Base-by-base conservation (phyloP, 2,113 vertebrate genomes). In the Nematolebias whitei region DNA sequence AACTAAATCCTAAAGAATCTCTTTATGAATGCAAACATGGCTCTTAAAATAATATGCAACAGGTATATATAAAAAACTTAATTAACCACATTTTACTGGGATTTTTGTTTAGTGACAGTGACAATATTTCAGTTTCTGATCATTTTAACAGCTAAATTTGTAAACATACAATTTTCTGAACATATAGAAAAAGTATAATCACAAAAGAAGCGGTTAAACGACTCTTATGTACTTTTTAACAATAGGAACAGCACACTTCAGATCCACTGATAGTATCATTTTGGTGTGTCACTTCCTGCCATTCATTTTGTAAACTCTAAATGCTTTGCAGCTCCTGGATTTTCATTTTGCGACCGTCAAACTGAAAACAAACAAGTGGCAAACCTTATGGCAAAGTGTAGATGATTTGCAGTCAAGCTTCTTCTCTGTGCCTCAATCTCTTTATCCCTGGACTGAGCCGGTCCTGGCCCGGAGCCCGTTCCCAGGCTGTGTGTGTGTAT, bases 401-500 rank as follows among this genome's bases (percentile, higher is more conserved):
- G 61, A 72, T 55, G 68, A 41, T 81, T 79, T 80, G 64, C 59
- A 81, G 83, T 78, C 78, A 74, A 87, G 85, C 74, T 78, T 86
- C 76, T 83, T 84, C 76, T 85, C 78, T 79, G 54, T 77, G 78
- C 55, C 67, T 82, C 73, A 85, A 81, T 86, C 71, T 76, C 79
- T 83, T 87, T 82, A 88, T 86, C 82, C 86, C 71, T 82, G 78
- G 73, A 76, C 78, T 79, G 82, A 85, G 74, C 74, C 76, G 69
- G 67, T 24, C 54, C 82, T 87, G 85, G 87, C 76, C 71, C 64
- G 16, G 32, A 61, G 81, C 87, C 80, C 45, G 41, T 80, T 86
- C 87, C 75, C 85, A 80, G 89, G 60, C 84, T 74, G 76, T 85
- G 85, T 77, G 86, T 84, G 88, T 74, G 71, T 79, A 57, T 80